Base-by-base conservation (phyloP, 2,113 vertebrate genomes). In the Proteles cristata region DNA sequence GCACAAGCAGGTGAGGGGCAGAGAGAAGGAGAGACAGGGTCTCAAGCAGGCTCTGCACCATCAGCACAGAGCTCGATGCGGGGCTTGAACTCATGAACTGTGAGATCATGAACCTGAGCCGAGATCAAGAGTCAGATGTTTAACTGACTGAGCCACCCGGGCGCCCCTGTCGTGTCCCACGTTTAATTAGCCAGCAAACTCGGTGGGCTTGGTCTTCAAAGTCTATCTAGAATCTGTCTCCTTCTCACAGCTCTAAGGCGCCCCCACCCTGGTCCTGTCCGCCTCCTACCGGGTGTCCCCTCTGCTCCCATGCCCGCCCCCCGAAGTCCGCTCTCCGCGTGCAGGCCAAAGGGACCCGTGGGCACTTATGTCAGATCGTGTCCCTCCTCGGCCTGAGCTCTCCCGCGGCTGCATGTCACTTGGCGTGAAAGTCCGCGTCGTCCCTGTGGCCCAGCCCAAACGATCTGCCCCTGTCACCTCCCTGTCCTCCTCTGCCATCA, bases 321-420 rank as follows among this genome's bases (percentile, higher is more conserved):
- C n/a, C 53, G 9, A 12, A 10, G 7, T 74, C 48, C 19, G 25
- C 35, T 76, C 43, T 33, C 50, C 50, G 31, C 19, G 23, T 1
- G 4, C 33, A 68, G 43, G 53, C 45, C 43, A 17, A 77, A 83
- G 69, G 33, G 10, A 26, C 69, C 28, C 17, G 50, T 43, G 33
- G 45, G 45, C 12, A 4, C 76, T 58, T 74, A 33, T 12, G 2
- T 50, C 25, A 31, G 15, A 15, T 6, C 7, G 0, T 0, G 15
- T 23, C 76, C 63, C 7, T 53, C 6, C 25, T 26, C 26, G 14
- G 84, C 28, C 39, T 28, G 7, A 48, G 23, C 17, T 45, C 9
- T 85, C 79, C 21, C 21, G 11, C 19, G 39, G 35, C 23, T 19
- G 39, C 43, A 2, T 43, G 28, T 73, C 77, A 28, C 45, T 28